Evolutionary conservation across 1,140 invertebrate genomes (phyloP).

Genomic region (Drosophila navojoa): DNA sequence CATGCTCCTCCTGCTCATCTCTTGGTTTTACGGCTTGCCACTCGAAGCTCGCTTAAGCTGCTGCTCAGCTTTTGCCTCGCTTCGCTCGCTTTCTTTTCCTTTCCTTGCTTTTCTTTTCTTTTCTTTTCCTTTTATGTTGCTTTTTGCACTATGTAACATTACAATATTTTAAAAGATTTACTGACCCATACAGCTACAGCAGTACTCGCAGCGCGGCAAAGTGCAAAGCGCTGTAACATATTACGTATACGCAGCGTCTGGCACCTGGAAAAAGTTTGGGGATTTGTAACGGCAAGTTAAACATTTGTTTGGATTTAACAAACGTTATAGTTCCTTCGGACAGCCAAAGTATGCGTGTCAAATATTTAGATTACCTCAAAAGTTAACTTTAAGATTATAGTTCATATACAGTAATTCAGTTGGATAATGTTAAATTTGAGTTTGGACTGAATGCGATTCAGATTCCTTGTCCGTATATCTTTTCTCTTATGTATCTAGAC

Average conservation of each 20-base stretch:
- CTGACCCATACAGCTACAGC: conserved; percentile 67
- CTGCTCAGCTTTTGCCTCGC: background rate
- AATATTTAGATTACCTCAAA: conserved; percentile 3
- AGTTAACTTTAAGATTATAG: background rate
- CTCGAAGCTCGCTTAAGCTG: conserved; percentile 8
- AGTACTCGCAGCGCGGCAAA: conserved; percentile 49
- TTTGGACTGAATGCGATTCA: too few species aligned
- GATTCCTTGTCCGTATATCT: too few species aligned
- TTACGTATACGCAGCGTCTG: conserved; percentile 63
- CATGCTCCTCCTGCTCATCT: background rate
- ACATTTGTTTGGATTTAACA: conserved; percentile 50
- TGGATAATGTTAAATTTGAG: too few species aligned
- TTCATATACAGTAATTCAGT: too few species aligned
- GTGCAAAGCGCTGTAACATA: conserved; percentile 78
- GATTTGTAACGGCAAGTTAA: conserved; percentile 56
- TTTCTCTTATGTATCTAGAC: too few species aligned
- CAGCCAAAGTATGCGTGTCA: conserved; percentile 16
- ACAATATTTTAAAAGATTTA: conserved; percentile 82
- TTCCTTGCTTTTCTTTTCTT: conserved; percentile 37
- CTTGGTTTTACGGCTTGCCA: conserved; percentile 14
- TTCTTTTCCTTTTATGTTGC: conserved; percentile 3
- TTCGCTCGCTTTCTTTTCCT: conserved; percentile 14
- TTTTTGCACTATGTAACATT: conserved; percentile 54
- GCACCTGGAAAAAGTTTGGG: conserved; percentile 62
- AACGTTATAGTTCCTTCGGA: conserved; percentile 11